Conservation (phyloP, 2,113 vertebrate species). For the Cryptotis parvus region DNA sequence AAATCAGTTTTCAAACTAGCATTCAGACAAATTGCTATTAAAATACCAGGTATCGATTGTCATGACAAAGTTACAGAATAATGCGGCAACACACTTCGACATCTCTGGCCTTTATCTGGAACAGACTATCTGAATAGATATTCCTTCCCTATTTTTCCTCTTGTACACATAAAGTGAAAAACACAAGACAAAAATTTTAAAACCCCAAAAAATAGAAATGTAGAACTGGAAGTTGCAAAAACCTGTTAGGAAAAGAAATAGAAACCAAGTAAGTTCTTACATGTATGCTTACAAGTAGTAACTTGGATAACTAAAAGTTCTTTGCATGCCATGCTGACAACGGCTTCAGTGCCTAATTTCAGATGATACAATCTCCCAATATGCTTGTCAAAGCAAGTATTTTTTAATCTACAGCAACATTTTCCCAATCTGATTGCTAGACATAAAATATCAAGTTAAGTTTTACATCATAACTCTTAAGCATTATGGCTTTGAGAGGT, state of each 20-base stretch:
- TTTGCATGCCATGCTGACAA: neutral
- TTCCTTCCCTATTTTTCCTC: neutral
- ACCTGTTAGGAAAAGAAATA: neutral
- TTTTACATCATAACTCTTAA: neutral
- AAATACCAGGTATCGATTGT: neutral
- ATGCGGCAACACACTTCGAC: neutral
- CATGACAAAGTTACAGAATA: neutral
- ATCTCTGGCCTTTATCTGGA: neutral
- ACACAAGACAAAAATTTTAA: neutral
- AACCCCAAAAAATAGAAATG: slow-evolving; percentile 5
- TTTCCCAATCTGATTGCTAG: neutral
- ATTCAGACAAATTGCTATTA: slow-evolving; percentile 59
- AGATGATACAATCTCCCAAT: slow-evolving; percentile 40
- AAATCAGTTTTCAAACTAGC: slow-evolving; percentile 38
- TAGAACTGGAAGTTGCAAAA: neutral
- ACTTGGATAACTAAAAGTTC: slow-evolving; percentile 17
- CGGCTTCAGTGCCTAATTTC: slow-evolving; percentile 11
- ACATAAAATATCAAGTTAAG: slow-evolving; percentile 33
- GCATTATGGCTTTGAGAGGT: neutral
- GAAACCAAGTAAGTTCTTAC: neutral
- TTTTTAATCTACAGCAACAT: slow-evolving; percentile 22
- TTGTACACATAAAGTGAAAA: neutral
- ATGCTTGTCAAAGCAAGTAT: slow-evolving; percentile 58
- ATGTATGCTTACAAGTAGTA: neutral
- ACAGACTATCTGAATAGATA: slow-evolving; percentile 38